A percentile compares a stretch with the other conserved stretches of the same genome.
Evolutionary conservation across 2,888 invertebrate genomes (phyloP).

Genomic region (Perizoma affinitatum): DNA sequence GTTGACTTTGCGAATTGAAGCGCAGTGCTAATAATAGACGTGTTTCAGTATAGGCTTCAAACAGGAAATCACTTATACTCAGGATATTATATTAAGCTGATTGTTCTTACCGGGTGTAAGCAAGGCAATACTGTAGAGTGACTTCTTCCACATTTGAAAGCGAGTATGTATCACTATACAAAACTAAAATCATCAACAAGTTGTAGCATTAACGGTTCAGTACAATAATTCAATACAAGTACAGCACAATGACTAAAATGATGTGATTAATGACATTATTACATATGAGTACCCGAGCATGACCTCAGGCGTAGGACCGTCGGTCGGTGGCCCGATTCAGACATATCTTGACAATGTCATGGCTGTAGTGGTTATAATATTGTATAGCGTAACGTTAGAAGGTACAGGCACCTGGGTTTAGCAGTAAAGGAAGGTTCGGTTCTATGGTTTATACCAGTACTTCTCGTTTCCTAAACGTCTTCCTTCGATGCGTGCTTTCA

Average conservation of each 20-base stretch:
- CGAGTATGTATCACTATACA: slow-evolving; percentile 83
- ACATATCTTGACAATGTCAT: slow-evolving; percentile 26
- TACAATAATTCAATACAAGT: slow-evolving; percentile 73
- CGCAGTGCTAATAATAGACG: slow-evolving; percentile 55
- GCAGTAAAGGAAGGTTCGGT: slow-evolving; percentile 48
- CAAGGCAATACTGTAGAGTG: slow-evolving; percentile 84
- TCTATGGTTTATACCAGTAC: slow-evolving; percentile 33
- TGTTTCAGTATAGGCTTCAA: slow-evolving; percentile 74
- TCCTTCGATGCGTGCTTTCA: slow-evolving; percentile 57
- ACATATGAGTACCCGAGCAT: slow-evolving; percentile 59
- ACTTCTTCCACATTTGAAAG: slow-evolving; percentile 84
- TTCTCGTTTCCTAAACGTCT: slow-evolving; percentile 43
- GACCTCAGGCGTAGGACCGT: slow-evolving; percentile 40
- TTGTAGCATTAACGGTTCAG: slow-evolving; percentile 81
- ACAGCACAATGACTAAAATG: slow-evolving; percentile 80
- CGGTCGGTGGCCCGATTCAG: slow-evolving; percentile 21
- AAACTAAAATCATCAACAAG: slow-evolving; percentile 80
- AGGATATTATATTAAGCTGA: slow-evolving; percentile 83
- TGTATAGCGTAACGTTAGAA: slow-evolving; percentile 36
- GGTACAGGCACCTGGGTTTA: slow-evolving; percentile 44
- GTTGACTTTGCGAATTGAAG: slow-evolving; percentile 52
- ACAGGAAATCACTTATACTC: slow-evolving; percentile 80
- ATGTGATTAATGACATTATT: slow-evolving; percentile 68
- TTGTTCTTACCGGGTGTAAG: slow-evolving; percentile 84
- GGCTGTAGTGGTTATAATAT: slow-evolving; percentile 39